phyloP scores from a whole-genome alignment of 53 echinoderm and acorn worm genomes.

The Glandiceps talaboti region DNA sequence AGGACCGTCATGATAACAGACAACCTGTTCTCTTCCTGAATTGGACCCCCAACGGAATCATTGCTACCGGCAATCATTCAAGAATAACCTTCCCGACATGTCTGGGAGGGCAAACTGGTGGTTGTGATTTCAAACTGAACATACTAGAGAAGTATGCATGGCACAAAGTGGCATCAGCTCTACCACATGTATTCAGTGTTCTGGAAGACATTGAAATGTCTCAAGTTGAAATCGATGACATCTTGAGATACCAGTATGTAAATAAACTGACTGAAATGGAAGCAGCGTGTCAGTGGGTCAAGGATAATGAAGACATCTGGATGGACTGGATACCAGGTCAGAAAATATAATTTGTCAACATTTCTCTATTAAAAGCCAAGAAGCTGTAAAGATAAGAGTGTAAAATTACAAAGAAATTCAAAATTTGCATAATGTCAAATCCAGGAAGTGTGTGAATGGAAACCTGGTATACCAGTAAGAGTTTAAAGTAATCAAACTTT shows the following conservation, averaged over 20 bases:
- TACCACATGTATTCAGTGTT: slow-evolving; percentile 37
- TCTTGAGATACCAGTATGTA: slow-evolving; percentile 27
- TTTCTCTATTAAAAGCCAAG: no score
- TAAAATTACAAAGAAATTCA: no score
- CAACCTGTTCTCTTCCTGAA: slow-evolving; percentile 60
- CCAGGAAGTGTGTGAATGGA: no score
- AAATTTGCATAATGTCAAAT: no score
- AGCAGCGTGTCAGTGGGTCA: slow-evolving; percentile 62
- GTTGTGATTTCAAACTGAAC: slow-evolving; percentile 65
- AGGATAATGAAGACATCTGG: slow-evolving; percentile 37
- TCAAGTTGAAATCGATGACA: slow-evolving; percentile 28
- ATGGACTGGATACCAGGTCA: slow-evolving; percentile 37
- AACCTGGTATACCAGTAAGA: no score
- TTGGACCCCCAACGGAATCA: slow-evolving; percentile 50
- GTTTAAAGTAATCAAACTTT: no score
- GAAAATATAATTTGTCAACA: no score
- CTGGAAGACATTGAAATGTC: slow-evolving; percentile 39
- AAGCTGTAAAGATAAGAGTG: no score
- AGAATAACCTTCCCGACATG: slow-evolving; percentile 83
- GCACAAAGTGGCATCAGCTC: slow-evolving; percentile 32
- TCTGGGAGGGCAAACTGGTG: slow-evolving; percentile 15
- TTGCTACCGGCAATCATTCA: slow-evolving; percentile 32
- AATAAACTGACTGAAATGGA: slow-evolving; percentile 25
- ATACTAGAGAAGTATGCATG: slow-evolving; percentile 50
- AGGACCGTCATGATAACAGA: slow-evolving; percentile 16